A percentile compares a stretch with the other conserved stretches of the same genome.
Evolutionary conservation across 2,888 invertebrate species (phyloP).

Genomic region (Phragmatobia fuliginosa): DNA sequence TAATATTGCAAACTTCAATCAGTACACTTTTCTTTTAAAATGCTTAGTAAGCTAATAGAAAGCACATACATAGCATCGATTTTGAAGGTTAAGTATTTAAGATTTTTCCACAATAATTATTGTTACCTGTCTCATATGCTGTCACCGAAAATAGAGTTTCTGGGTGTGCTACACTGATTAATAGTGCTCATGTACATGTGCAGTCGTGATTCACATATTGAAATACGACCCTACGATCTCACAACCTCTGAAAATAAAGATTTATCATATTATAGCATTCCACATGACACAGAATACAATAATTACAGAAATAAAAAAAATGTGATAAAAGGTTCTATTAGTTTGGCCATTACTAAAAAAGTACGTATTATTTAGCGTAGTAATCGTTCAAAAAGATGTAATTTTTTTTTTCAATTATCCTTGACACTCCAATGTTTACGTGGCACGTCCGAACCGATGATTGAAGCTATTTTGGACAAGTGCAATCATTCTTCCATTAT

Average conservation of each 20-base stretch:
- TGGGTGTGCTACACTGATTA: too few species aligned
- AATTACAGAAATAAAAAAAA: background rate
- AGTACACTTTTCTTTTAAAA: too few species aligned
- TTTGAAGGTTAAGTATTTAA: too few species aligned
- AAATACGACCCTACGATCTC: background rate
- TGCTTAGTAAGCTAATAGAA: too few species aligned
- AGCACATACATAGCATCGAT: too few species aligned
- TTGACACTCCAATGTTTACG: conserved; percentile 63
- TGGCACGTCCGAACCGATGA: conserved; percentile 63
- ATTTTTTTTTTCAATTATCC: conserved; percentile 51
- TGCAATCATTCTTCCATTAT: conserved; percentile 65
- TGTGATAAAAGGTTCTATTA: background rate
- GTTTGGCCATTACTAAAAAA: conserved; percentile 48
- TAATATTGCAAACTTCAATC: too few species aligned
- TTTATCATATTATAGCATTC: background rate
- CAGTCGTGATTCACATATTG: background rate
- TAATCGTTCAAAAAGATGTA: background rate
- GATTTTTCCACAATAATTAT: too few species aligned
- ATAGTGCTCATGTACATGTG: background rate
- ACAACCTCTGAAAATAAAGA: background rate
- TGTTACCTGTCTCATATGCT: too few species aligned
- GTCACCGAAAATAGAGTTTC: too few species aligned
- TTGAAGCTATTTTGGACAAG: conserved; percentile 65
- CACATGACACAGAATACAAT: too few species aligned
- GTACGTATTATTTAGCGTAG: conserved; percentile 11